phyloP scores from a whole-genome alignment of 2,113 vertebrate species.

The Myrmecobius fasciatus region DNA sequence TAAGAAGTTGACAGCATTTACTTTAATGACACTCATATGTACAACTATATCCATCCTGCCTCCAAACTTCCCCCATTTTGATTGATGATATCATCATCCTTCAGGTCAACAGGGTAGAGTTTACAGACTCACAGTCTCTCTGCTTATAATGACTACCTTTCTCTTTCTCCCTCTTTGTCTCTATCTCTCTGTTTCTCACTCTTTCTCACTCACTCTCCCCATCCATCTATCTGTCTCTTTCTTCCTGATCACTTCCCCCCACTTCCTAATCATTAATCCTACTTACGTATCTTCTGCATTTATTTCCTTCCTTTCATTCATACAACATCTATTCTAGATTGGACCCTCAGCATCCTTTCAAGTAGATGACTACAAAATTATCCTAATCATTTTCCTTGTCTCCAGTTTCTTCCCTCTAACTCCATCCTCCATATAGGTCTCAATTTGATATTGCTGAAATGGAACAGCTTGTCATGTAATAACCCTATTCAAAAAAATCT shows the following conservation, averaged over 20 bases:
- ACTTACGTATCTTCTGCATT: not conserved
- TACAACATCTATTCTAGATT: not conserved
- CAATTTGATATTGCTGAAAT: not conserved
- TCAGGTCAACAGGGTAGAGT: not conserved
- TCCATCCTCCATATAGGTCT: not conserved
- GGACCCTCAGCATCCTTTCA: not conserved
- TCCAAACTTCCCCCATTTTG: not conserved
- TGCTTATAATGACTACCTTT: not conserved
- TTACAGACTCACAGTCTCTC: not conserved
- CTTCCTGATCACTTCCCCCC: not conserved
- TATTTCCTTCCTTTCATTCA: not conserved
- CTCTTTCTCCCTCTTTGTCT: not conserved
- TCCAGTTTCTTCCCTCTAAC: not conserved
- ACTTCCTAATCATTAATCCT: not conserved
- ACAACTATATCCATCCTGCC: not conserved
- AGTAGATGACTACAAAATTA: not conserved
- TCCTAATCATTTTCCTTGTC: not conserved
- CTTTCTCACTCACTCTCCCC: not conserved
- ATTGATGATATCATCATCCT: not conserved
- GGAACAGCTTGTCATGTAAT: not conserved
- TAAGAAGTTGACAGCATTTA: not conserved
- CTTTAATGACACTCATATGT: not conserved
- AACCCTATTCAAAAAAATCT: not conserved
- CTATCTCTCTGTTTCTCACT: not conserved
- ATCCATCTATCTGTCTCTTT: too few species aligned